phyloP scores from a whole-genome alignment of 2,888 invertebrate species.

The Lepidocyrtoides sp. region DNA sequence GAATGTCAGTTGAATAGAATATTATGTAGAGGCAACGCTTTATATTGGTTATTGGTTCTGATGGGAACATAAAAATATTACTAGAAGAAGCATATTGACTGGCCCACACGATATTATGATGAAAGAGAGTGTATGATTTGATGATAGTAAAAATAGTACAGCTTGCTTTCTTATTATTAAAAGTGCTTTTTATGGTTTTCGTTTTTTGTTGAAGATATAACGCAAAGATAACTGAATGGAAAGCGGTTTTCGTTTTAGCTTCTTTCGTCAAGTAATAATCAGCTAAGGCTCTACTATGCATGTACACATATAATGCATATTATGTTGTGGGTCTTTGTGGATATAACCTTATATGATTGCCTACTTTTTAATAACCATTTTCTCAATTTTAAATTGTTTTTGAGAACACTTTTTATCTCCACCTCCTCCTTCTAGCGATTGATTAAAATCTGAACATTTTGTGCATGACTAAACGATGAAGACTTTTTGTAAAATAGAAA shows the following conservation, averaged over 20 bases:
- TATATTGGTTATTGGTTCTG: too few species aligned
- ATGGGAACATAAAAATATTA: background rate
- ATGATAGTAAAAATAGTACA: too few species aligned
- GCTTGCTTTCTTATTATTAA: too few species aligned
- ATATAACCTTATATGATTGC: background rate
- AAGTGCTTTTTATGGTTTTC: too few species aligned
- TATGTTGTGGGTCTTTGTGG: background rate
- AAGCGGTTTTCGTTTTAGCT: background rate
- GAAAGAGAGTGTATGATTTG: too few species aligned
- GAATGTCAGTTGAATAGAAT: too few species aligned
- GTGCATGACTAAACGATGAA: conserved; percentile 25
- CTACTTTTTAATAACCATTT: conserved; percentile 12
- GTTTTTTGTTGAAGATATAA: too few species aligned
- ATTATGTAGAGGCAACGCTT: too few species aligned
- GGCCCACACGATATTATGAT: too few species aligned
- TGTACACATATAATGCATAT: background rate
- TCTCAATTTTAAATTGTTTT: conserved; percentile 15
- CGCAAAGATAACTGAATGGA: too few species aligned
- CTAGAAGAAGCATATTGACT: too few species aligned
- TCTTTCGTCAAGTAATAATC: background rate
- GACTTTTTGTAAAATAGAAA: background rate
- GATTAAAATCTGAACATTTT: conserved; percentile 44
- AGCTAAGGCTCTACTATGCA: background rate
- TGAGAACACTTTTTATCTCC: background rate
- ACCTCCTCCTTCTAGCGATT: background rate